phyloP scores from a whole-genome alignment of 2,797 vertebrate genomes.

The Sebastolobus altivelis region DNA sequence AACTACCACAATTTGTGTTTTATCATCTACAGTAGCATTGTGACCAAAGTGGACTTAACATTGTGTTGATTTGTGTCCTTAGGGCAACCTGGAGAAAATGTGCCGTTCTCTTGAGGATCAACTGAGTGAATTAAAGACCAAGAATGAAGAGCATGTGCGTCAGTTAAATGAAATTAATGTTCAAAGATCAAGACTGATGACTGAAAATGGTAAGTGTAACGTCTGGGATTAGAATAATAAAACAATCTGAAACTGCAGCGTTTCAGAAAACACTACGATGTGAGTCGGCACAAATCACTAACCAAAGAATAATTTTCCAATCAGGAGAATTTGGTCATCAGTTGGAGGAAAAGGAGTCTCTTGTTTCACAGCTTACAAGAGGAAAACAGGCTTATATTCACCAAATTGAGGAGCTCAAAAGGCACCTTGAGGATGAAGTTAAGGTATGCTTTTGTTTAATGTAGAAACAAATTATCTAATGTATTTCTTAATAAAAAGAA shows the following conservation, averaged over 20 bases:
- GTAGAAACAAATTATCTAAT: not conserved
- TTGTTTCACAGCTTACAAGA: slow-evolving; percentile 88
- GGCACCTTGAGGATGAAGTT: slow-evolving; percentile 90
- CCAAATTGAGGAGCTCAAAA: slow-evolving; percentile 88
- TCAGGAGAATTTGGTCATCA: slow-evolving; percentile 86
- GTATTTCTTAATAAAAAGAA: not conserved
- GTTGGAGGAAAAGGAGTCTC: slow-evolving; percentile 89
- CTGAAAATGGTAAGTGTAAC: slow-evolving; percentile 66
- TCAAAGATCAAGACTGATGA: slow-evolving; percentile 63
- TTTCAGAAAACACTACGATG: not conserved
- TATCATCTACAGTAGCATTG: not conserved
- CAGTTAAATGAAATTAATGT: slow-evolving; percentile 80
- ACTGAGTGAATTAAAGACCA: slow-evolving; percentile 81
- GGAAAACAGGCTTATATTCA: slow-evolving; percentile 87
- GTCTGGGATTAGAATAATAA: not conserved
- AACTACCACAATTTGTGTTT: not conserved
- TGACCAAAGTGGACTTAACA: not conserved
- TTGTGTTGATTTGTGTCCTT: slow-evolving; percentile 25
- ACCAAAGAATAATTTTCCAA: not conserved
- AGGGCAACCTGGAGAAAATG: slow-evolving; percentile 86
- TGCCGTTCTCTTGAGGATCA: slow-evolving; percentile 83
- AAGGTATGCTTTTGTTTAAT: slow-evolving; percentile 65
- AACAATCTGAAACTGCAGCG: not conserved
- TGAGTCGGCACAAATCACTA: not conserved
- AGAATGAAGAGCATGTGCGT: slow-evolving; percentile 82